phyloP scores from a whole-genome alignment of 1,140 invertebrate species.

The Tetramorium alpestre region DNA sequence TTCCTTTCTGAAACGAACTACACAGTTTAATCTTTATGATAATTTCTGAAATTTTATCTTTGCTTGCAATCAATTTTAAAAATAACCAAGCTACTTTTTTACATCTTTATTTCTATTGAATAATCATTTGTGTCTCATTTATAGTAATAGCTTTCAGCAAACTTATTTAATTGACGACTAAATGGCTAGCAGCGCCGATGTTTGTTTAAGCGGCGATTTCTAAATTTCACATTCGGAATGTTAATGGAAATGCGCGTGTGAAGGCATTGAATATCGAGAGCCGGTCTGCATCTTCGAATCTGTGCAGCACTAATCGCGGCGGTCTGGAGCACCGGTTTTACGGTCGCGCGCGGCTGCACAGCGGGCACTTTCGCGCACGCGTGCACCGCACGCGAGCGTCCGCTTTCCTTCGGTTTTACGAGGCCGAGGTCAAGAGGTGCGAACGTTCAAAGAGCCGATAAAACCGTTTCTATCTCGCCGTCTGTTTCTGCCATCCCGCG shows the following conservation, averaged over 20 bases:
- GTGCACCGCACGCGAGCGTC: constrained; percentile 53
- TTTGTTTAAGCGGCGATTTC: constrained; percentile 6
- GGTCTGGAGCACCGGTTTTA: constrained; percentile 40
- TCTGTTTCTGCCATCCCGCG: constrained; percentile 38
- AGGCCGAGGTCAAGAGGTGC: constrained; percentile 72
- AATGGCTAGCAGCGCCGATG: not conserved
- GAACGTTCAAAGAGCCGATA: constrained; percentile 68
- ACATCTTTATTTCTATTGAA: not conserved
- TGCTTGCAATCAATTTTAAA: not conserved
- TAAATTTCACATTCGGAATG: constrained; percentile 11
- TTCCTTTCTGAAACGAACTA: not conserved
- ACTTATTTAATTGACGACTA: not conserved
- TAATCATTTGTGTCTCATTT: not conserved
- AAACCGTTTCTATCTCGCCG: constrained; percentile 39
- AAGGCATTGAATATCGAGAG: not conserved
- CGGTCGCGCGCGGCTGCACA: constrained; percentile 4
- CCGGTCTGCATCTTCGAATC: constrained; percentile 37
- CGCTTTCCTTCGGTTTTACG: constrained; percentile 72
- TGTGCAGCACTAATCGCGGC: constrained; percentile 43
- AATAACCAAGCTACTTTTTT: not conserved
- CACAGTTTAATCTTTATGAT: not conserved
- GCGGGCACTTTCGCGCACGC: constrained; percentile 45
- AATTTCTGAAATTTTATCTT: not conserved
- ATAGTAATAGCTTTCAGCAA: not conserved
- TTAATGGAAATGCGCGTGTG: not conserved